Evolutionary conservation across 2,888 invertebrate species (phyloP), one percentile per base, ranked within the genome.

Genomic region (Tineola bisselliella): DNA sequence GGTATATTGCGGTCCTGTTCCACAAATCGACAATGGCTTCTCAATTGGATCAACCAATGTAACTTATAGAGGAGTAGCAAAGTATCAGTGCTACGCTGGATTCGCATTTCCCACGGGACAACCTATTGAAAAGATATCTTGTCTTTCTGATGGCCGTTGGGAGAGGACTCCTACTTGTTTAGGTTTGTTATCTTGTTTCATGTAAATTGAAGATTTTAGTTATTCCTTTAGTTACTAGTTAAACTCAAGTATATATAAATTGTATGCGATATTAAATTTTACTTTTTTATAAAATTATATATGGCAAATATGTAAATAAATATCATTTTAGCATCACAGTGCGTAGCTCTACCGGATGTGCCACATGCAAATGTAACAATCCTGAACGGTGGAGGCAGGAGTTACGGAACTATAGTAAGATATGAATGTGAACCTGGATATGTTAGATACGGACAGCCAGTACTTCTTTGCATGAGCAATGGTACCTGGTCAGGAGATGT

Each of bases 21-120:
- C 98, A 61, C 98, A 98, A 89, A 98, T 98, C 65, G 96, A 97
- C 73, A 98, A 98, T 76, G 98, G 98, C 58, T 98, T 97, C 81
- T 97, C 97, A 1, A 96, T 96, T 74, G 96, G 95, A 58, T 96
- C 98, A 0, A 94, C 96, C 3, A 98, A 98, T 78, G 98, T 98
- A 8, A 98, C 97, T 0, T 98, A 95, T 74, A 90, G 92, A 64
- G 98, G 97, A 38, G 89, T 95, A 66, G 97, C 97, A 61, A 96
- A 95, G 76, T 98, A 98, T 76, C 97, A 97, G 74, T 98, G 98
- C 75, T 98, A 98, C 76, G 97, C 97, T 61, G 98, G 97, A 52
- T 97, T 97, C 74, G 95, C 95, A 60, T 98, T 98, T 73, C 92
- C 96, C 5, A 94, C 95, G 60, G 93, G 94, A 60, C 89, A 92